Percentiles rank a stretch among this genome's conserved stretches.
phyloP scores from a whole-genome alignment of 1,140 invertebrate species.

The Drosophila tsacasi region DNA sequence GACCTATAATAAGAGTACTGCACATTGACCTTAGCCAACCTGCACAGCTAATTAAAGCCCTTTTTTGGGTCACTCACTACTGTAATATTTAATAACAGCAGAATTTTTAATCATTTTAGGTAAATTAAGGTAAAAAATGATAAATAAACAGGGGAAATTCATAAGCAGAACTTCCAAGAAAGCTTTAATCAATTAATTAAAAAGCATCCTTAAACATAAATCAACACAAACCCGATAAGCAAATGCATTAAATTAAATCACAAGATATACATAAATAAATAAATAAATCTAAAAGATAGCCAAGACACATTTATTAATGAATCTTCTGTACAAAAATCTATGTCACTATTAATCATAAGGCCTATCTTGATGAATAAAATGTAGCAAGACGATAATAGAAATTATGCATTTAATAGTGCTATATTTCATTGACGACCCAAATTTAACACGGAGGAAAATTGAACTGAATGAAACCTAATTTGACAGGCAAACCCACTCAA shows the following conservation, averaged over 20 bases:
- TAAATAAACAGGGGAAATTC: too few species aligned
- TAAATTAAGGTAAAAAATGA: not conserved
- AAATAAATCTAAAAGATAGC: not conserved
- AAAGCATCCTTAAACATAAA: not conserved
- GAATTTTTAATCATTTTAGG: not conserved
- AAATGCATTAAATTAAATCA: constrained; percentile 5
- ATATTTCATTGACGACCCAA: constrained; percentile 8
- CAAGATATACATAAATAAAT: not conserved
- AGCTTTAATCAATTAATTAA: not conserved
- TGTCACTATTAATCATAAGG: not conserved
- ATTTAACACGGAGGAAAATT: not conserved
- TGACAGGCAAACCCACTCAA: constrained; percentile 8
- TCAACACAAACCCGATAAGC: not conserved
- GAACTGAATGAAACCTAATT: constrained; percentile 1
- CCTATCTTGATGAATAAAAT: not conserved
- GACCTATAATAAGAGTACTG: constrained; percentile 49
- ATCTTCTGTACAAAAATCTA: not conserved
- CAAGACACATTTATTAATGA: not conserved
- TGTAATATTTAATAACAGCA: not conserved
- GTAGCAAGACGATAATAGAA: not conserved
- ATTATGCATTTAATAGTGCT: not conserved
- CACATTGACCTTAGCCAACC: constrained; percentile 63
- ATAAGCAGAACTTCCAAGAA: not conserved
- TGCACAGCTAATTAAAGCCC: constrained; percentile 61
- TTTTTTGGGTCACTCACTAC: constrained; percentile 16